These are phyloP conservation scores for Patiria pectinifera DNA, from an alignment of 53 echinoderm and acorn worm genomes.

Conservation along the genomic window DNA sequence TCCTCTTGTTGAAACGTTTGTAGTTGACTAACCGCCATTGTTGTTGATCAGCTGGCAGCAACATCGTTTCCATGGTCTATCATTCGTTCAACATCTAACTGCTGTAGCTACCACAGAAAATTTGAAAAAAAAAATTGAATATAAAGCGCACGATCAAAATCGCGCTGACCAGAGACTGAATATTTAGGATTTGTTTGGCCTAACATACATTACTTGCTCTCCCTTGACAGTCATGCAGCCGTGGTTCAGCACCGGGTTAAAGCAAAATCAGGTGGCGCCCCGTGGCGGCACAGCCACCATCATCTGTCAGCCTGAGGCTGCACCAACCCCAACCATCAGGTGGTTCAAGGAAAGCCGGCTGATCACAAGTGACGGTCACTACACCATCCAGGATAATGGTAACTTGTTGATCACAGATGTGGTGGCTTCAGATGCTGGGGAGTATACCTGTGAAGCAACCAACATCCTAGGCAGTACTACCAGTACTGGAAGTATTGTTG, in stretches of 20 bases:
- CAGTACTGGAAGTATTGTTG: slow-evolving; percentile 68
- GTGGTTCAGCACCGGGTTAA: slow-evolving; percentile 59
- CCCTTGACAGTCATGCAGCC: slow-evolving; percentile 75
- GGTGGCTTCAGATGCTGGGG: slow-evolving; percentile 71
- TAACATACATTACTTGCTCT: too few species aligned
- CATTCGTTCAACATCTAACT: too few species aligned
- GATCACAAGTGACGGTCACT: slow-evolving; percentile 61
- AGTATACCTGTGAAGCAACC: slow-evolving; percentile 77
- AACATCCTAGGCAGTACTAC: slow-evolving; percentile 63
- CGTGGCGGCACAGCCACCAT: slow-evolving; percentile 72
- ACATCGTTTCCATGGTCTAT: too few species aligned
- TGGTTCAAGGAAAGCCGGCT: slow-evolving; percentile 63
- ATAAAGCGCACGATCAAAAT: too few species aligned
- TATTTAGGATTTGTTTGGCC: background rate
- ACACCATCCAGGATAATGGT: slow-evolving; percentile 65
- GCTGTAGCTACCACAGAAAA: too few species aligned
- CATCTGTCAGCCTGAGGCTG: slow-evolving; percentile 77
- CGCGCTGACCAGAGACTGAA: background rate
- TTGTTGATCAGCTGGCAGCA: too few species aligned
- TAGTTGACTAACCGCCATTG: too few species aligned
- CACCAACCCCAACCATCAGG: slow-evolving; percentile 78
- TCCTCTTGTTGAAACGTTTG: too few species aligned
- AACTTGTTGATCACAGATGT: slow-evolving; percentile 76
- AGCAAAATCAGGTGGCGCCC: slow-evolving; percentile 80
- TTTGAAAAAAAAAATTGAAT: too few species aligned